A percentile compares a stretch with the other conserved stretches of the same genome.
These are phyloP conservation scores for Heterodera carotae DNA, from an alignment of 1,140 invertebrate genomes.

Conservation along the genomic window DNA sequence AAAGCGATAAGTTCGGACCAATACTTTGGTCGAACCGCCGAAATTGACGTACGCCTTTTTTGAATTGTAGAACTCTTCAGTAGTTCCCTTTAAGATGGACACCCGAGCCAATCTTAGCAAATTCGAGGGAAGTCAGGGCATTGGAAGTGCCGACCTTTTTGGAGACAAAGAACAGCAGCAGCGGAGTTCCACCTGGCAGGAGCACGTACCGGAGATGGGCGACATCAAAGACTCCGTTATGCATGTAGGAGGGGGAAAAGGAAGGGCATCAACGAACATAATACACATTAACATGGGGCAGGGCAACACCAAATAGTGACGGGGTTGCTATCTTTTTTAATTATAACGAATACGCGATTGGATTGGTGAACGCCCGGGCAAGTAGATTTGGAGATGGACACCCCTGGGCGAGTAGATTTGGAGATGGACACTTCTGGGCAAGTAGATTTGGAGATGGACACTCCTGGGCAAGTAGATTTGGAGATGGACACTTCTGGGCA, in stretches of 20 bases:
- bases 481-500: too few relatives aligned
- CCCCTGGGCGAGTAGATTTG: too few relatives aligned
- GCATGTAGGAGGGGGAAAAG: slow-evolving; percentile 61
- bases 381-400: too few relatives aligned
- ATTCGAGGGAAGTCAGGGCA: slow-evolving; percentile 86
- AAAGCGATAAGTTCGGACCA: slow-evolving; percentile 97
- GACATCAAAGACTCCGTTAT: slow-evolving; percentile 93
- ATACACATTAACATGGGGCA: too few relatives aligned
- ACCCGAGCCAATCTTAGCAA: slow-evolving; percentile 73
- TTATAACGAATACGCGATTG: too few relatives aligned
- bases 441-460: too few relatives aligned
- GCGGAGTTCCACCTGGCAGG: slow-evolving; percentile 46
- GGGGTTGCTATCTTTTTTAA: background rate
- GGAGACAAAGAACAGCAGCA: slow-evolving; percentile 70
- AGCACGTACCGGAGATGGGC: slow-evolving; percentile 78
- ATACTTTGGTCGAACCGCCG: slow-evolving; percentile 78
- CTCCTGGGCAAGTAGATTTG: too few relatives aligned
- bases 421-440: too few relatives aligned
- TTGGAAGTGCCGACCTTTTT: slow-evolving; percentile 92
- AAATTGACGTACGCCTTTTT: slow-evolving; percentile 65
- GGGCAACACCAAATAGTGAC: background rate
- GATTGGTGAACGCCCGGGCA: too few relatives aligned
- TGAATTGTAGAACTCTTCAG: background rate
- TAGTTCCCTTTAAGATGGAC: slow-evolving; percentile 68
- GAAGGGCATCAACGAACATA: too few relatives aligned